Evolutionary conservation across 2,888 invertebrate species (phyloP), one percentile per base, ranked within the genome.

Genomic region (Ennomos erosarius): DNA sequence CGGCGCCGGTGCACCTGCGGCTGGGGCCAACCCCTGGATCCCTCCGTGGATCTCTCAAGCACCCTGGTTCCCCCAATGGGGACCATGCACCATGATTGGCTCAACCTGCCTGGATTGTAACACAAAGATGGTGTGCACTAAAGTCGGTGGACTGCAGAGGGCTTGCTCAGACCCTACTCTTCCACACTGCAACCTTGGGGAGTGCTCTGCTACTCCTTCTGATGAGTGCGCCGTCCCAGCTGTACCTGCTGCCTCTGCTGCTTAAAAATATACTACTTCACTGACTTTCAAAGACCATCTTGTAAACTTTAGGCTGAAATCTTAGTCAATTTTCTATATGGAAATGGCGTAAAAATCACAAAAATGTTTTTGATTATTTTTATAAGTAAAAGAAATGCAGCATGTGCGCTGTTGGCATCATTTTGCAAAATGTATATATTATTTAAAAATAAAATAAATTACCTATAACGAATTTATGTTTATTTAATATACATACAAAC

Each of bases 151-250:
- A 3, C 64, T 91, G 0, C 76, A 84, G 52, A 79, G 76, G 10
- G 67, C 84, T 9, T 92, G 92, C 70, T 68, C 75, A 1, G 92
- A 91, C 69, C 90, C 91, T 0, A 77, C 84, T 1, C 65, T 85
- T 12, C 92, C 92, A 0, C 81, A 87, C 73, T 92, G 92, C 77
- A 90, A 90, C 73, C 77, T 86, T 9, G 92, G 92, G n/a, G 79
- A 80, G 56, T 92, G 92, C 73, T 90, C 92, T 0, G 90, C 89
- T 8, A 90, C 90, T 0, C 89, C 92, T 0, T 61, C 88, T 1
- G 82, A 67, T 0, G 87, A 80, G 54, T 92, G 92, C 55, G 82
- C 81, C 1, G 52, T 45, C 0, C 76, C 82, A 0, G 62, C 70
- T 1, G 70, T 39, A 0, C 73, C 75, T 5, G 68, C 66, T 44